These are phyloP conservation scores for Cololabis saira DNA, from an alignment of 2,113 vertebrate genomes.

Conservation along the genomic window DNA sequence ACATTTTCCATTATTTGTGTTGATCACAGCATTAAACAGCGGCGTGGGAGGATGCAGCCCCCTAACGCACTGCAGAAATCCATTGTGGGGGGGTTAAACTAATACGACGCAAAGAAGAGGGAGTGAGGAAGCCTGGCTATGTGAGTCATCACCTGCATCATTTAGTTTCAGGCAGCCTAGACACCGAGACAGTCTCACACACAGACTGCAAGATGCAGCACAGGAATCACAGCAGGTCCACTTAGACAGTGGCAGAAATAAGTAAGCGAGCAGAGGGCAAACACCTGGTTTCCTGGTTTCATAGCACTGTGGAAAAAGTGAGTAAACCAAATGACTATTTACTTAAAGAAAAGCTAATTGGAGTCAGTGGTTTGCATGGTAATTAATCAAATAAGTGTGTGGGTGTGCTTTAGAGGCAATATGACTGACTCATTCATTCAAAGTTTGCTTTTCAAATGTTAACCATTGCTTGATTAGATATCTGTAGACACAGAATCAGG, in stretches of 20 bases:
- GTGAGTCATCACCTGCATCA: slow-evolving; percentile 62
- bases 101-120: not conserved
- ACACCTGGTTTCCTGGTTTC: too few species aligned
- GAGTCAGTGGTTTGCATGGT: too few species aligned
- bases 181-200: slow-evolving; percentile 32
- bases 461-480: too few species aligned
- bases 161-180: slow-evolving; percentile 16
- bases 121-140: slow-evolving; percentile 30
- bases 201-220: not conserved
- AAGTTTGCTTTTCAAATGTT: too few species aligned
- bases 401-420: too few species aligned
- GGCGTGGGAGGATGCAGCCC: slow-evolving; percentile 16
- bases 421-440: too few species aligned
- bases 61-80: slow-evolving; percentile 13
- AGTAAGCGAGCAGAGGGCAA: too few species aligned
- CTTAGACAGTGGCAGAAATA: not conserved
- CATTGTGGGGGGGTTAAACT: slow-evolving; percentile 8
- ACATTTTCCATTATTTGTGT: slow-evolving; percentile 32
- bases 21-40: slow-evolving; percentile 10
- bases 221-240: not conserved
- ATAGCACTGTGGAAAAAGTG: too few species aligned
- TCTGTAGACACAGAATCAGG: too few species aligned
- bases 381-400: too few species aligned
- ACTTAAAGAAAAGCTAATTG: too few species aligned
- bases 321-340: too few species aligned